A percentile compares a stretch with the other conserved stretches of the same genome.
Conservation (phyloP, 1,140 invertebrate genomes). For the Phymastichus coffea region DNA sequence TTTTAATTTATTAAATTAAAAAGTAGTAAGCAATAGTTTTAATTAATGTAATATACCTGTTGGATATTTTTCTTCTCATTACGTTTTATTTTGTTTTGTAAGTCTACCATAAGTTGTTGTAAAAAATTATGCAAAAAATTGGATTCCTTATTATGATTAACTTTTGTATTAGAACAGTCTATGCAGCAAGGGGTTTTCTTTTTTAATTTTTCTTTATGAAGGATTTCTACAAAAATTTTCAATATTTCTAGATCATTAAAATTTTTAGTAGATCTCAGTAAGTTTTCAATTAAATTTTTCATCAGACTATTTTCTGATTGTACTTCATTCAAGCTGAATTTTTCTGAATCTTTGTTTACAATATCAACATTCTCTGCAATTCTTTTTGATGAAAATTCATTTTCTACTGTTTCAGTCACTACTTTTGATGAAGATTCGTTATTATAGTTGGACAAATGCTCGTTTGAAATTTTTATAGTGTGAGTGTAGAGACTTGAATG, state of each 20-base stretch:
- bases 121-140: not conserved
- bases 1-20: too few relatives aligned
- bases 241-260: not conserved
- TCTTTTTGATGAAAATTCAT: not conserved
- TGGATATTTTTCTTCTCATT: not conserved
- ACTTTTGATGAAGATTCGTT: not conserved
- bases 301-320: not conserved
- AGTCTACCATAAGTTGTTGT: not conserved
- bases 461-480: slow-evolving; percentile 14
- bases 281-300: not conserved
- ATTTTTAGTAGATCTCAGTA: not conserved
- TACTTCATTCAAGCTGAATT: too few relatives aligned
- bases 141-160: not conserved
- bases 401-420: not conserved
- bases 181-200: not conserved
- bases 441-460: not conserved
- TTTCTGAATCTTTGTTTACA: too few relatives aligned
- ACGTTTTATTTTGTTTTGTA: slow-evolving; percentile 1
- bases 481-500: not conserved
- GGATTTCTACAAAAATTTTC: not conserved
- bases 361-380: not conserved
- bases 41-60: not conserved
- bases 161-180: not conserved
- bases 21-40: not conserved
- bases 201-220: not conserved